Evolutionary conservation across 2,113 vertebrate genomes (phyloP).

Genomic region (Gavialis gangeticus): DNA sequence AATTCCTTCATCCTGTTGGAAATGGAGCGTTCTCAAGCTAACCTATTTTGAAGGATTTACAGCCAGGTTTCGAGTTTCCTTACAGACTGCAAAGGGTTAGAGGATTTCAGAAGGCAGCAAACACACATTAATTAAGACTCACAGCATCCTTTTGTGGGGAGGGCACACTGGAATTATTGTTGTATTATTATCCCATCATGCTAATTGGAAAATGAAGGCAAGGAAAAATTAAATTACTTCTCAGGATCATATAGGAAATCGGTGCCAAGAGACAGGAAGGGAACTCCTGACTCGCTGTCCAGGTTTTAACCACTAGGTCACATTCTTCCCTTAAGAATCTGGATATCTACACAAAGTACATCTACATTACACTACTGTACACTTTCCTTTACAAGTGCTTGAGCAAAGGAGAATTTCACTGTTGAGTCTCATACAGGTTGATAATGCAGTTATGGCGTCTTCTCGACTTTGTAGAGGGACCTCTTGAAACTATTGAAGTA

Average conservation of each 20-base stretch:
- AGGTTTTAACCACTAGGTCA: not conserved
- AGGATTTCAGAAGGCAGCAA: not conserved
- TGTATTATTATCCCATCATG: not conserved
- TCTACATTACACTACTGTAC: not conserved
- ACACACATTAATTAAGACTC: not conserved
- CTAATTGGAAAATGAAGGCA: not conserved
- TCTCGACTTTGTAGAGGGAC: not conserved
- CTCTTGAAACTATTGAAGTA: not conserved
- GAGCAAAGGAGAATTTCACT: not conserved
- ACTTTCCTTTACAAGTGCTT: not conserved
- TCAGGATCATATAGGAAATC: not conserved
- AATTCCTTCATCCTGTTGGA: not conserved
- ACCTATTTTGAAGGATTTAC: not conserved
- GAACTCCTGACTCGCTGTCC: not conserved
- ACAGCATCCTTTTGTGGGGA: not conserved
- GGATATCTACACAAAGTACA: not conserved
- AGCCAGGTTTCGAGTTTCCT: not conserved
- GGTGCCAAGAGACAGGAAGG: not conserved
- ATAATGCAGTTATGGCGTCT: not conserved
- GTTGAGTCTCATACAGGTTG: not conserved
- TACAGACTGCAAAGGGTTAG: not conserved
- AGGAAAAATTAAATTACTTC: not conserved
- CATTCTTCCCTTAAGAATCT: not conserved
- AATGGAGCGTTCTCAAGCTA: slow-evolving; percentile 2
- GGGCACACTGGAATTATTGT: not conserved